Base-by-base conservation (phyloP, 2,888 invertebrate genomes). In the Aporophyla nigra region DNA sequence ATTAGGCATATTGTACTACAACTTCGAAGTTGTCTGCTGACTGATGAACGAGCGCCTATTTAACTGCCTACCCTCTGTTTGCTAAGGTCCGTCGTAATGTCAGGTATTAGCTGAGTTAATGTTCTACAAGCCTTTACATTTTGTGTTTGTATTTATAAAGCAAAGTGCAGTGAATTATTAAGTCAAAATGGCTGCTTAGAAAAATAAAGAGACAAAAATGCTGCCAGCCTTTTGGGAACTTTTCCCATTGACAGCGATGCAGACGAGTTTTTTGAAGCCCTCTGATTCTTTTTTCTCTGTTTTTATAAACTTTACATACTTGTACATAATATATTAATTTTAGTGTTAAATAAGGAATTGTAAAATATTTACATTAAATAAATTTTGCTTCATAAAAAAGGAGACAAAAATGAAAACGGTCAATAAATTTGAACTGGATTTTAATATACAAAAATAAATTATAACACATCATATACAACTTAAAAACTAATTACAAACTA, bases 1-100 rank as follows among this genome's bases (percentile, higher is more conserved):
- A 86, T 86, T 86, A 88, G 80, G 81, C 79, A 84, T 86, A 85
- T 89, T 88, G 86, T 85, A 85, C 65, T 74, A 85, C 78, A 83
- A 86, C 74, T 85, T 78, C 53, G 76, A 67, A 79, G 70, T 83
- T 74, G 65, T 61, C 85, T 81, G 71, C 62, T 71, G 75, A 74
- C 82, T 79, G 82, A 84, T 78, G 78, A 87, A 80, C 78, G 81
- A 84, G 73, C 70, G n/a, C 65, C 66, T 76, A 68, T 46, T 77
- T 71, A 75, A 76, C 78, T 82, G 80, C 86, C 71, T 75, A 82
- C 74, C 63, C 58, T 16, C 62, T 78, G 72, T 82, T 83, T 56
- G 73, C 54, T 66, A 56, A 68, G 67, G 84, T 70, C 74, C 59
- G 58, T 33, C 65, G 46, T 74, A 71, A 75, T 80, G 69, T 74